phyloP scores from a whole-genome alignment of 2,113 vertebrate genomes.

The Xenopus tropicalis region DNA sequence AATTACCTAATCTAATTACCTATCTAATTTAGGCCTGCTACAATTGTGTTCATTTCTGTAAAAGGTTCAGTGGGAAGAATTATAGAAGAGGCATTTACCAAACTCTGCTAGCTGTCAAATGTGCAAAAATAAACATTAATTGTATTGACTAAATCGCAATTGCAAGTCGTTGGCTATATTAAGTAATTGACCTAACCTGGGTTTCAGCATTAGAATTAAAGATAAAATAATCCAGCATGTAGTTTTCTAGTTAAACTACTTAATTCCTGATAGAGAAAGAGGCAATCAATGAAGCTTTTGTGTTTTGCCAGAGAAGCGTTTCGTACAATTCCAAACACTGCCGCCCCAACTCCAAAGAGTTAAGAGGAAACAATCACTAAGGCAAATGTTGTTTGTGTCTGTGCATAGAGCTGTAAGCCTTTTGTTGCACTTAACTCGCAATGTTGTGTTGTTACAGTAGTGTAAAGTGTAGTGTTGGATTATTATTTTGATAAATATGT shows the following conservation, averaged over 20 bases:
- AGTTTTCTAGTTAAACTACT: neutral
- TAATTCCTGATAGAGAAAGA: neutral
- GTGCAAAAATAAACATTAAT: neutral
- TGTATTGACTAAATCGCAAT: neutral
- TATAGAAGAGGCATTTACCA: neutral
- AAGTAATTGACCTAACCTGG: neutral
- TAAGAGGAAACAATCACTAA: neutral
- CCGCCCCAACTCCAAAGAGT: too few relatives aligned
- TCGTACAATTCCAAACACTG: neutral
- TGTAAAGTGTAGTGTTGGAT: too few relatives aligned
- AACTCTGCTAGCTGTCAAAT: neutral
- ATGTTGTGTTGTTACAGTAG: too few relatives aligned
- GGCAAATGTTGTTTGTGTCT: neutral
- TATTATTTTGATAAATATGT: too few relatives aligned
- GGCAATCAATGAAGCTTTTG: neutral
- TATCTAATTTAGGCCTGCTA: conserved; percentile 14
- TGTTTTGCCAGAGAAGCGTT: neutral
- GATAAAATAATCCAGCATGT: neutral
- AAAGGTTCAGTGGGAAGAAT: neutral
- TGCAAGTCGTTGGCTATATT: neutral
- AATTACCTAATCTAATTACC: conserved; percentile 36
- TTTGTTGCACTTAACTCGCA: neutral
- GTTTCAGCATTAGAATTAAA: neutral
- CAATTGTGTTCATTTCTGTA: neutral
- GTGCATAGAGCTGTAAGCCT: neutral